Conservation (phyloP, 1,140 invertebrate genomes). For the Eupristina koningsbergeri region DNA sequence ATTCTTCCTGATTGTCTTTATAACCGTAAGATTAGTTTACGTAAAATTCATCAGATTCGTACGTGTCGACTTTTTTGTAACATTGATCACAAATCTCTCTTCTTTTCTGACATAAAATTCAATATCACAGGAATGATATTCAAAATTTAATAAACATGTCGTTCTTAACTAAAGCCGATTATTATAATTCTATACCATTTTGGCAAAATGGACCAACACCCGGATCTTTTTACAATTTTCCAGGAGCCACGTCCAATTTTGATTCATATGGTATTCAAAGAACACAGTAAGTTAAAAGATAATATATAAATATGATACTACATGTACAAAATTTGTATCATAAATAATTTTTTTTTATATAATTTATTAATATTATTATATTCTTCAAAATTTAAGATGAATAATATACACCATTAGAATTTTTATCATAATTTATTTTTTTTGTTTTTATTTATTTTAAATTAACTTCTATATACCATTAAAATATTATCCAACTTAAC, state of each 20-base stretch:
- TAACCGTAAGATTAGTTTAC: no score
- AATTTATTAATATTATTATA: neutral
- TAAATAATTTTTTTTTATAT: neutral
- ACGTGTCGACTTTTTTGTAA: no score
- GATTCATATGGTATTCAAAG: constrained; percentile 70
- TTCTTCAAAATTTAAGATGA: neutral
- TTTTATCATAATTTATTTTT: neutral
- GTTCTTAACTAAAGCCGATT: constrained; percentile 54
- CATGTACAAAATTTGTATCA: neutral
- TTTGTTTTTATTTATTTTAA: neutral
- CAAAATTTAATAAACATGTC: constrained; percentile 61
- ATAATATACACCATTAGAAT: neutral
- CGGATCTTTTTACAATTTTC: constrained; percentile 82
- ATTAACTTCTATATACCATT: neutral
- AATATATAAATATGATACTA: neutral
- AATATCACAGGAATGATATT: constrained; percentile 45
- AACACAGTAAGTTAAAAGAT: constrained; percentile 78
- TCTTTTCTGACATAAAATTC: neutral
- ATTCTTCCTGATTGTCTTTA: no score
- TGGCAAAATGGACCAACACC: constrained; percentile 84
- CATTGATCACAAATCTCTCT: no score
- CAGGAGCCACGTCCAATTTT: constrained; percentile 66
- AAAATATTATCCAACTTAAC: constrained; percentile 11
- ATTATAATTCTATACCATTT: constrained; percentile 69
- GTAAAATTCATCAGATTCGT: no score